These are phyloP conservation scores for Clarias gariepinus DNA, from an alignment of 2,113 vertebrate species.

Conservation along the genomic window DNA sequence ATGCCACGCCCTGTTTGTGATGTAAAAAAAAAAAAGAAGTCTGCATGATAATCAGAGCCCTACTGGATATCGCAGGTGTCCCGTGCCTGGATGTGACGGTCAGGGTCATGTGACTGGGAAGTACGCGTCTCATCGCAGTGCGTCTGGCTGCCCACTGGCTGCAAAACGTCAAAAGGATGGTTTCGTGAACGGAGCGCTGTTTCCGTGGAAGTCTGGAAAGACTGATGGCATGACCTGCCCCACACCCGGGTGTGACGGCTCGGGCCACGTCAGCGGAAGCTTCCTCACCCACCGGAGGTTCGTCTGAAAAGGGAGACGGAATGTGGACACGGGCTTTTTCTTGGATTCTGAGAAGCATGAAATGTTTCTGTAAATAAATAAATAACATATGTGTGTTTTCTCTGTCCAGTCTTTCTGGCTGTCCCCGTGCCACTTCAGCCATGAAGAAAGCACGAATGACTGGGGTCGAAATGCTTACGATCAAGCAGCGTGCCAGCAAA, in stretches of 20 bases:
- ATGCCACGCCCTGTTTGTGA: not conserved
- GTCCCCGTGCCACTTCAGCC: conserved; percentile 94
- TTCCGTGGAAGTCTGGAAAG: conserved; percentile 98
- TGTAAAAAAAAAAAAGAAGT: not conserved
- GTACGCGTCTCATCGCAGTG: conserved; percentile 96
- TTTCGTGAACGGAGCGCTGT: conserved; percentile 95
- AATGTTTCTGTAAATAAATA: not conserved
- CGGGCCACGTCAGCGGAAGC: conserved; percentile 97
- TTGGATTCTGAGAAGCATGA: not conserved
- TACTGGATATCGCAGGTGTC: conserved; percentile 77
- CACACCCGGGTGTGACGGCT: conserved; percentile 95
- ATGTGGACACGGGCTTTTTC: not conserved
- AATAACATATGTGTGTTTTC: not conserved
- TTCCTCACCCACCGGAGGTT: conserved; percentile 98
- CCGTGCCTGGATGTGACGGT: conserved; percentile 96
- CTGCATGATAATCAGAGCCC: not conserved
- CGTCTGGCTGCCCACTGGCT: conserved; percentile 93
- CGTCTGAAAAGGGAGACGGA: conserved; percentile 48
- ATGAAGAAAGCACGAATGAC: conserved; percentile 99
- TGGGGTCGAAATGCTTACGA: conserved; percentile 95
- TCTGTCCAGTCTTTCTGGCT: conserved; percentile 89
- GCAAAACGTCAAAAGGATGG: conserved; percentile 98
- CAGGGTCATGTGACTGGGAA: conserved; percentile 98
- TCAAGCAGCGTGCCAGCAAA: conserved; percentile 87
- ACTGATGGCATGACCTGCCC: conserved; percentile 98